phyloP scores from a whole-genome alignment of 2,888 invertebrate species.

The Cabera pusaria region DNA sequence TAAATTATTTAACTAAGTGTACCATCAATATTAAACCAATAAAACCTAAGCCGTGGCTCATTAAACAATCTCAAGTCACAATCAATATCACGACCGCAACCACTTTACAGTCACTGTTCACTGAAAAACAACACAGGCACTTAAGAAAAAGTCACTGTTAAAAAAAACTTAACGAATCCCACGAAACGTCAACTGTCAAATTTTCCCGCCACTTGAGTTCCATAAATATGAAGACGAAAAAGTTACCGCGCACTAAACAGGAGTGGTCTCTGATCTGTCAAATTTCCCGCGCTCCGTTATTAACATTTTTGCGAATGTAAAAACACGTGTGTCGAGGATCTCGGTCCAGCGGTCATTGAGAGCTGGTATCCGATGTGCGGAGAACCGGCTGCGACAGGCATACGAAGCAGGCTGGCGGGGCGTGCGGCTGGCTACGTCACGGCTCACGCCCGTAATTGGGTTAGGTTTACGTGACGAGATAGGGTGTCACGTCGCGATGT shows the following conservation, averaged over 20 bases:
- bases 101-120: slow-evolving; percentile 23
- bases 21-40: too few relatives aligned
- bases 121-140: slow-evolving; percentile 24
- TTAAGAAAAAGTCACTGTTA: slow-evolving; percentile 26
- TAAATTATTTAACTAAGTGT: too few relatives aligned
- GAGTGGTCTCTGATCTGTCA: slow-evolving; percentile 42
- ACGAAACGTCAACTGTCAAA: slow-evolving; percentile 31
- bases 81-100: slow-evolving; percentile 10
- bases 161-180: slow-evolving; percentile 47
- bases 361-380: slow-evolving; percentile 76
- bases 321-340: slow-evolving; percentile 83
- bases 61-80: slow-evolving; percentile 5
- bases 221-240: slow-evolving; percentile 38
- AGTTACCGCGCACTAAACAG: slow-evolving; percentile 42
- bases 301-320: slow-evolving; percentile 64
- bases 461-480: slow-evolving; percentile 76
- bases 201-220: too few relatives aligned
- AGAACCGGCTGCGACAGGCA: slow-evolving; percentile 72
- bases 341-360: slow-evolving; percentile 88
- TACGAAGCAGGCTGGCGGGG: slow-evolving; percentile 66
- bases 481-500: slow-evolving; percentile 61
- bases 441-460: slow-evolving; percentile 77
- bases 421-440: slow-evolving; percentile 60
- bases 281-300: slow-evolving; percentile 60
- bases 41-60: too few relatives aligned